Percentiles rank a stretch among this genome's conserved stretches.
These are phyloP conservation scores for Tinea trinotella DNA, from an alignment of 2,888 invertebrate species.

Conservation along the genomic window DNA sequence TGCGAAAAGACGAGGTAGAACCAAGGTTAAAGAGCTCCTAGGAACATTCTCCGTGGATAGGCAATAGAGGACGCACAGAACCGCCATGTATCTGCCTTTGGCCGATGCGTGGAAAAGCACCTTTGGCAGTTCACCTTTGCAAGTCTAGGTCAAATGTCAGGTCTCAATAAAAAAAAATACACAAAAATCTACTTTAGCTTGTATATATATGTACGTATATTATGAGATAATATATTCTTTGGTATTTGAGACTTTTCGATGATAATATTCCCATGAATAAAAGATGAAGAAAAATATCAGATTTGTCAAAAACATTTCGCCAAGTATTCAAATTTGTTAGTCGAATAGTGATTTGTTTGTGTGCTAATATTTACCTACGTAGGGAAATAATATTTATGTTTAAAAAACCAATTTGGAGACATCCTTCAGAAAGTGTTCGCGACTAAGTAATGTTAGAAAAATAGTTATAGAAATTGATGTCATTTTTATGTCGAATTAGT, in stretches of 20 bases:
- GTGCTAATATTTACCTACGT: not conserved
- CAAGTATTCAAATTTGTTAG: conserved; percentile 9
- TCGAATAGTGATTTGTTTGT: conserved; percentile 6
- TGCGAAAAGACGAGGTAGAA: too few species aligned
- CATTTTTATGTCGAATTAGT: not conserved
- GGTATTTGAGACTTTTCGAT: not conserved
- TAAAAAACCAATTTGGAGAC: too few species aligned
- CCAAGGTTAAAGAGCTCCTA: too few species aligned
- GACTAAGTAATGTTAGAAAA: conserved; percentile 8
- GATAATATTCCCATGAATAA: conserved; percentile 11
- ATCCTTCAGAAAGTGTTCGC: too few species aligned
- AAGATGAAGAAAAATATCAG: conserved; percentile 11
- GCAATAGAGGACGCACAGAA: too few species aligned
- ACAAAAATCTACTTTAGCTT: too few species aligned
- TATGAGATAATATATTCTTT: not conserved
- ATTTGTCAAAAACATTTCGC: conserved; percentile 14
- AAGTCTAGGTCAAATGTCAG: too few species aligned
- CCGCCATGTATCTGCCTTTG: too few species aligned
- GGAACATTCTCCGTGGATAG: too few species aligned
- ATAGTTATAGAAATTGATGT: not conserved
- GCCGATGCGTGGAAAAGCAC: too few species aligned
- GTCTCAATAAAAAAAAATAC: too few species aligned
- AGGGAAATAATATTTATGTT: not conserved
- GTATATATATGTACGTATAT: not conserved
- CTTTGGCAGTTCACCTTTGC: too few species aligned